phyloP scores from a whole-genome alignment of 1,140 invertebrate genomes.

The Lanistes nyassanus region DNA sequence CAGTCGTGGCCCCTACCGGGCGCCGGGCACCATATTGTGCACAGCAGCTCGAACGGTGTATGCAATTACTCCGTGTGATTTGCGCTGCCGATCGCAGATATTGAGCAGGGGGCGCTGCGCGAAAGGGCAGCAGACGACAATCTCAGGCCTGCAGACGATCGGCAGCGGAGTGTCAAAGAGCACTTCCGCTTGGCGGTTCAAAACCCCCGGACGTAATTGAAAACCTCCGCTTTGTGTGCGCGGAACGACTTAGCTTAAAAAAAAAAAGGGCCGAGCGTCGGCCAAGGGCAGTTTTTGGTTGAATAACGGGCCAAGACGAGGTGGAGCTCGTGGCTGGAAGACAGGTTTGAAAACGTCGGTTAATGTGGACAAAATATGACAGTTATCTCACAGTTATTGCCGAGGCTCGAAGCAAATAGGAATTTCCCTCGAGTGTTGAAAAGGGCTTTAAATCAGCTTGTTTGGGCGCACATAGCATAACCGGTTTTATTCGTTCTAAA shows the following conservation, averaged over 20 bases:
- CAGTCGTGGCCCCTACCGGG: neutral
- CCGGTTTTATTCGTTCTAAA: too few relatives aligned
- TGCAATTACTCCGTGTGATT: constrained; percentile 16
- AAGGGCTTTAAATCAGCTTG: too few relatives aligned
- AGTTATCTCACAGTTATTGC: too few relatives aligned
- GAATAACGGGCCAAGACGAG: too few relatives aligned
- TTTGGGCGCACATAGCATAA: too few relatives aligned
- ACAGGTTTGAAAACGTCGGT: too few relatives aligned
- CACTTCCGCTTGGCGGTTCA: constrained; percentile 4
- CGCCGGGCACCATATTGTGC: constrained; percentile 9
- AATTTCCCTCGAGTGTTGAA: too few relatives aligned
- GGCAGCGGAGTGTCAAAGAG: too few relatives aligned
- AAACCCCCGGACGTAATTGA: constrained; percentile 16
- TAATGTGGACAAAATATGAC: too few relatives aligned
- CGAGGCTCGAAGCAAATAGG: too few relatives aligned
- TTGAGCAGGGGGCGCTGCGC: neutral
- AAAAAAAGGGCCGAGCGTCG: neutral
- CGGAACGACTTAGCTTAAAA: neutral
- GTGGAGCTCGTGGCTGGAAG: too few relatives aligned
- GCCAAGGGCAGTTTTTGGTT: too few relatives aligned
- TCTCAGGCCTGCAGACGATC: constrained; percentile 8
- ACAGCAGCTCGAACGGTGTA: neutral
- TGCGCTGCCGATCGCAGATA: constrained; percentile 8
- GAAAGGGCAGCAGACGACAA: constrained; percentile 12
- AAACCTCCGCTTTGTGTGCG: constrained; percentile 6